These are phyloP conservation scores for Podarcis lilfordi DNA, from an alignment of 2,797 vertebrate species.

Conservation along the genomic window DNA sequence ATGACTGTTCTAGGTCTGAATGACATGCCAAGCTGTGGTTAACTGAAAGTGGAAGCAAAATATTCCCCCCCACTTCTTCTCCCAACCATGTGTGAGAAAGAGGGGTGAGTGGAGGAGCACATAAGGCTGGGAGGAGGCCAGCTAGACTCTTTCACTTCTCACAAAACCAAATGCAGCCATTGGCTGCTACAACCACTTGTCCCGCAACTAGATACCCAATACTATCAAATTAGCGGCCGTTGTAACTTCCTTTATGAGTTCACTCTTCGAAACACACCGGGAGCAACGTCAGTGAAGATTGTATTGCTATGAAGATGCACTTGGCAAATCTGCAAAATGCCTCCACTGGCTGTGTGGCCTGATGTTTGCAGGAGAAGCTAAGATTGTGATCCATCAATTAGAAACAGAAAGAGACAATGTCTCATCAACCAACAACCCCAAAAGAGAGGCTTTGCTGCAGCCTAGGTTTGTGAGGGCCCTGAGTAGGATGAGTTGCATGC, in stretches of 20 bases:
- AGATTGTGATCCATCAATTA: not conserved
- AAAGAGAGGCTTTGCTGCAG: not conserved
- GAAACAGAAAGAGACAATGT: not conserved
- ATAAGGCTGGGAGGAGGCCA: not conserved
- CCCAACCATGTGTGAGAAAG: not conserved
- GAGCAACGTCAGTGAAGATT: not conserved
- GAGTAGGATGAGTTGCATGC: not conserved
- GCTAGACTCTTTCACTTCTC: not conserved
- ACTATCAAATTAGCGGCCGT: not conserved
- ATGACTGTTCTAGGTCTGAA: not conserved
- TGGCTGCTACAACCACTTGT: not conserved
- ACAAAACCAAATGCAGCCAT: not conserved
- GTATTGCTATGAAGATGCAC: not conserved
- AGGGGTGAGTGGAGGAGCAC: not conserved
- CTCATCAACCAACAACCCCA: too few relatives aligned
- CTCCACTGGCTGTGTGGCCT: not conserved
- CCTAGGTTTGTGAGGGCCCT: not conserved
- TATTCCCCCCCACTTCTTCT: not conserved
- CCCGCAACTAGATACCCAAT: not conserved
- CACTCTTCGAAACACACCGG: not conserved
- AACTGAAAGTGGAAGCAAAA: not conserved
- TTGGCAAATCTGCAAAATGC: not conserved
- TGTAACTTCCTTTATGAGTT: not conserved
- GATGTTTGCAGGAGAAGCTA: not conserved
- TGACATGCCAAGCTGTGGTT: not conserved